A percentile compares a stretch with the other conserved stretches of the same genome.
phyloP scores from a whole-genome alignment of 2,113 vertebrate species.

The Cheilinus undulatus region DNA sequence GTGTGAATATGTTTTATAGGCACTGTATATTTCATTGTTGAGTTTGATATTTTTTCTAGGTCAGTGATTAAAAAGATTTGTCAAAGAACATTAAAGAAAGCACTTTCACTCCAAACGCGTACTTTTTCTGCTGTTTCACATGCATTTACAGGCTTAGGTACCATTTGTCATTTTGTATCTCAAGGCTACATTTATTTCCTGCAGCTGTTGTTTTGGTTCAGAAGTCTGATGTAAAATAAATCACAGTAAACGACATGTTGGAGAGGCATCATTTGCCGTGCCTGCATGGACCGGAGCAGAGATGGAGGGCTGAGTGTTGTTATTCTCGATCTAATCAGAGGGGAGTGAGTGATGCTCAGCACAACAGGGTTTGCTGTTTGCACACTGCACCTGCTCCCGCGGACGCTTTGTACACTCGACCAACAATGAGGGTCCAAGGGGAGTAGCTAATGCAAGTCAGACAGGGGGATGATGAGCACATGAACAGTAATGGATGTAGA shows the following conservation, averaged over 20 bases:
- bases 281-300: slow-evolving; percentile 14
- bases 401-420: slow-evolving; percentile 21
- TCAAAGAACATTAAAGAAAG: too few species aligned
- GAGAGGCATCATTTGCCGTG: slow-evolving; percentile 24
- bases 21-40: too few species aligned
- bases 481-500: neutral
- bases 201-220: slow-evolving; percentile 15
- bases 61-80: too few species aligned
- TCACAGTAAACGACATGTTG: slow-evolving; percentile 20
- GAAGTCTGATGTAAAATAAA: slow-evolving; percentile 23
- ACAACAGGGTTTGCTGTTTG: slow-evolving; percentile 29
- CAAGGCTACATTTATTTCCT: slow-evolving; percentile 11
- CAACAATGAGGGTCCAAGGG: slow-evolving; percentile 21
- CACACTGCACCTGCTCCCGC: slow-evolving; percentile 40
- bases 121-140: neutral
- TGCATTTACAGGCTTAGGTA: neutral
- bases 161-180: slow-evolving; percentile 17
- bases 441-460: neutral
- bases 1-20: too few species aligned
- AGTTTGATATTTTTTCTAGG: too few species aligned
- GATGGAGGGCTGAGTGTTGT: slow-evolving; percentile 25
- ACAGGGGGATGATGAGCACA: slow-evolving; percentile 8
- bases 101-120: neutral
- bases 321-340: slow-evolving; percentile 50
- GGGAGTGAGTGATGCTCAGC: slow-evolving; percentile 15